Conservation (phyloP, 2,888 invertebrate genomes). For the Boloria selene region DNA sequence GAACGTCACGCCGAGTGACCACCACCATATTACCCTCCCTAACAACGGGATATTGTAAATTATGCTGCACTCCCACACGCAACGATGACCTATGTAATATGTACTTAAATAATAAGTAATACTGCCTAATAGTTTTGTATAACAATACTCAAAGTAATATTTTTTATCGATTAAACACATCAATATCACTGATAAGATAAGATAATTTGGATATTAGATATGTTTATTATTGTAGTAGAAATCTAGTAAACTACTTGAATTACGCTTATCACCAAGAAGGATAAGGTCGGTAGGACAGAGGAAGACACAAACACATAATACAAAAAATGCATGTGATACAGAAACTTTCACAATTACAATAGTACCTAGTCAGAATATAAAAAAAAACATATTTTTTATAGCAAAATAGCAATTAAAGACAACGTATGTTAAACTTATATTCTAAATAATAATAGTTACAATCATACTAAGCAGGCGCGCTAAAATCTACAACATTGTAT, state of each 20-base stretch:
- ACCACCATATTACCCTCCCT: conserved; percentile 63
- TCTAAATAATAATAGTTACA: neutral
- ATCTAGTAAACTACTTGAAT: too few relatives aligned
- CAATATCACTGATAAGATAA: too few relatives aligned
- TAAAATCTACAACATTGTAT: neutral
- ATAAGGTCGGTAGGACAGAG: too few relatives aligned
- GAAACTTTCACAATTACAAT: too few relatives aligned
- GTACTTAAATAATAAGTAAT: conserved; percentile 30
- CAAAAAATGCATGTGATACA: too few relatives aligned
- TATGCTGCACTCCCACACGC: conserved; percentile 68
- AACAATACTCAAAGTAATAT: neutral
- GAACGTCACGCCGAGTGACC: conserved; percentile 59
- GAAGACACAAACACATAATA: too few relatives aligned
- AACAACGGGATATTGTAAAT: conserved; percentile 76
- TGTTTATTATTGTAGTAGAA: too few relatives aligned
- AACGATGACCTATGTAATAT: conserved; percentile 42
- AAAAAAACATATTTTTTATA: too few relatives aligned
- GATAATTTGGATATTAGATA: too few relatives aligned
- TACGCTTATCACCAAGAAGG: too few relatives aligned
- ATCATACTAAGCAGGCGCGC: neutral
- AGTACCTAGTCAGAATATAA: too few relatives aligned
- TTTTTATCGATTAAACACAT: neutral
- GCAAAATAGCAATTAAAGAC: neutral
- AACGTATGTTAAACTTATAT: neutral
- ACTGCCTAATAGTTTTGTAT: conserved; percentile 25